Evolutionary conservation across 2,888 invertebrate species (phyloP).

Genomic region (Troglohyphantes excavatus): DNA sequence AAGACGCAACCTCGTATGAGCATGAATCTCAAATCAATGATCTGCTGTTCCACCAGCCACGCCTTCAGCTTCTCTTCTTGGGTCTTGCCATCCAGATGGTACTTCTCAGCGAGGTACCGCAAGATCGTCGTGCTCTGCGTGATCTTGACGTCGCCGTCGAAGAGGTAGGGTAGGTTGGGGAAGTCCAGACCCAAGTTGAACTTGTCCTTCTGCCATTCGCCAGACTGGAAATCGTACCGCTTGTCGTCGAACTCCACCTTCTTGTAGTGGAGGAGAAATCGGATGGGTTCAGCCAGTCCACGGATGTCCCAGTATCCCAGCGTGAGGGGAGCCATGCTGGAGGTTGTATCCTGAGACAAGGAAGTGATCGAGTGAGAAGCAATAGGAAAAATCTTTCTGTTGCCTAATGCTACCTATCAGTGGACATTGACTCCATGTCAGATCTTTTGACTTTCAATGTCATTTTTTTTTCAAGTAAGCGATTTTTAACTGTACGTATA

Average conservation of each 20-base stretch:
- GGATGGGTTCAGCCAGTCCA: not conserved
- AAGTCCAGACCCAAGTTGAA: not conserved
- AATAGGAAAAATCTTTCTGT: no score
- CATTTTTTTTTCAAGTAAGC: no score
- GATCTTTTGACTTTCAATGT: no score
- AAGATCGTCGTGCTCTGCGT: slow-evolving; percentile 8
- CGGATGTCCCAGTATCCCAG: slow-evolving; percentile 1
- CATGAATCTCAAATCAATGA: not conserved
- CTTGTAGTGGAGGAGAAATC: not conserved
- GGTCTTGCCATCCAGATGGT: not conserved
- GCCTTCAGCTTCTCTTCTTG: not conserved
- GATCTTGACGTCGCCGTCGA: slow-evolving; percentile 11
- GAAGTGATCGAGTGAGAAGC: no score
- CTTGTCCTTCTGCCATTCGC: not conserved
- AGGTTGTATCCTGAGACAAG: not conserved
- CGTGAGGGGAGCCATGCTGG: not conserved
- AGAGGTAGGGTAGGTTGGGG: slow-evolving; percentile 11
- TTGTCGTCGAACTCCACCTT: not conserved
- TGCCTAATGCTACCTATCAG: no score
- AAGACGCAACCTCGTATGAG: slow-evolving; percentile 79
- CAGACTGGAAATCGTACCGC: not conserved
- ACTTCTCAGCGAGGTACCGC: not conserved
- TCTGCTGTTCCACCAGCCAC: not conserved
- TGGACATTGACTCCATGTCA: no score
- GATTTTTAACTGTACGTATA: no score